phyloP scores from a whole-genome alignment of 2,888 invertebrate species.

The Eristalis arbustorum region DNA sequence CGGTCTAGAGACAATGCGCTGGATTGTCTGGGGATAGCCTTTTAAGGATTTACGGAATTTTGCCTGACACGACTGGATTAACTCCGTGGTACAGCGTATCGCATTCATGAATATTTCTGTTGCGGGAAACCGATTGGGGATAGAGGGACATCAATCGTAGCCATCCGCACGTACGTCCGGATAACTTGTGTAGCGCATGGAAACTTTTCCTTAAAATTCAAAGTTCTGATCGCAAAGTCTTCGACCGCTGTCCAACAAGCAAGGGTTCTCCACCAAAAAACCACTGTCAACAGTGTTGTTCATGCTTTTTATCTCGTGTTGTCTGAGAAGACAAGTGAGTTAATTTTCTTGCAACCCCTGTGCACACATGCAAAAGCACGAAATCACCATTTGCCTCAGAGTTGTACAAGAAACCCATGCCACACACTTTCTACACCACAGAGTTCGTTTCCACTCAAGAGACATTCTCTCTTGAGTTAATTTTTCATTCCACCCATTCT shows the following conservation, averaged over 20 bases:
- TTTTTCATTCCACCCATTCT: neutral
- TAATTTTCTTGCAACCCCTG: neutral
- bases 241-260: too few species aligned
- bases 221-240: too few species aligned
- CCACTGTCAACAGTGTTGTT: too few species aligned
- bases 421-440: neutral
- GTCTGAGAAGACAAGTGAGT: neutral
- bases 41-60: conserved; percentile 35
- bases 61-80: neutral
- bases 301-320: too few species aligned
- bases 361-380: neutral
- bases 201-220: too few species aligned
- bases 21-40: conserved; percentile 40
- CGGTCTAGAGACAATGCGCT: conserved; percentile 16
- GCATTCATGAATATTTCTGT: neutral
- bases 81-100: neutral
- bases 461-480: neutral
- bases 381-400: neutral
- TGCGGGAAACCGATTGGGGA: too few species aligned
- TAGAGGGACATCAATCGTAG: too few species aligned
- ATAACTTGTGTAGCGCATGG: too few species aligned
- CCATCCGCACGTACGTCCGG: too few species aligned
- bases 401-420: neutral
- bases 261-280: too few species aligned
- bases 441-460: neutral